Percentiles rank a stretch among this genome's conserved stretches.
Evolutionary conservation across 1,140 invertebrate genomes (phyloP).

Genomic region (Drosophila ogumai): DNA sequence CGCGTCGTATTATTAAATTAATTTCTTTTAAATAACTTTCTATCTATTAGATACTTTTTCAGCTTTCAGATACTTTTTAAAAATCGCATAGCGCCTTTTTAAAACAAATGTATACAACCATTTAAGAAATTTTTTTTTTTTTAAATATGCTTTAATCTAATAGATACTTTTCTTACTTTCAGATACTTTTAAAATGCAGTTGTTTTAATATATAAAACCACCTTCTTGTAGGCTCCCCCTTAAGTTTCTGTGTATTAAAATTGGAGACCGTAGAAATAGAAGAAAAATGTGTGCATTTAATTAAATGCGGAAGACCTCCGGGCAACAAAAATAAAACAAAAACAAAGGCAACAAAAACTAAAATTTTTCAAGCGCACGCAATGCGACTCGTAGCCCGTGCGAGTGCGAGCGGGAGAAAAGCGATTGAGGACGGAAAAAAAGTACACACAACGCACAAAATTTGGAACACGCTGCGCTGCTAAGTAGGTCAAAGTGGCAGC

Average conservation of each 20-base stretch:
- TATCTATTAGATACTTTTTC: background rate
- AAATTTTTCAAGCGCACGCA: constrained; percentile 77
- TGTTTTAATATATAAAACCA: background rate
- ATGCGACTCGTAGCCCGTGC: constrained; percentile 2
- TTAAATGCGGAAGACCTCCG: constrained; percentile 81
- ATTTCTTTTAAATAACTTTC: too few species aligned
- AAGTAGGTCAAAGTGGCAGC: constrained; percentile 81
- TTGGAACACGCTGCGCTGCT: constrained; percentile 77
- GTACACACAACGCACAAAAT: constrained; percentile 76
- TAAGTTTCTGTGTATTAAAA: constrained; percentile 16
- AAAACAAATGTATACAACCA: too few species aligned
- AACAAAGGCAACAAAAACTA: constrained; percentile 47
- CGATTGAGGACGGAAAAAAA: constrained; percentile 35
- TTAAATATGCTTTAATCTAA: too few species aligned
- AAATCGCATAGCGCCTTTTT: too few species aligned
- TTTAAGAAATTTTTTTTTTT: too few species aligned
- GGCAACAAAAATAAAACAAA: constrained; percentile 30
- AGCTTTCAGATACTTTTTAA: background rate
- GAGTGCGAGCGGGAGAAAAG: constrained; percentile 9
- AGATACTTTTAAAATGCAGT: background rate
- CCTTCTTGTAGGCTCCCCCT: background rate
- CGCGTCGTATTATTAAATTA: too few species aligned
- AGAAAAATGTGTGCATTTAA: constrained; percentile 76
- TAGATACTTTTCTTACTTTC: background rate
- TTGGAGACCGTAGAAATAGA: constrained; percentile 33